Conservation (phyloP, 2,888 invertebrate species). For the Augochlorella aurata region DNA sequence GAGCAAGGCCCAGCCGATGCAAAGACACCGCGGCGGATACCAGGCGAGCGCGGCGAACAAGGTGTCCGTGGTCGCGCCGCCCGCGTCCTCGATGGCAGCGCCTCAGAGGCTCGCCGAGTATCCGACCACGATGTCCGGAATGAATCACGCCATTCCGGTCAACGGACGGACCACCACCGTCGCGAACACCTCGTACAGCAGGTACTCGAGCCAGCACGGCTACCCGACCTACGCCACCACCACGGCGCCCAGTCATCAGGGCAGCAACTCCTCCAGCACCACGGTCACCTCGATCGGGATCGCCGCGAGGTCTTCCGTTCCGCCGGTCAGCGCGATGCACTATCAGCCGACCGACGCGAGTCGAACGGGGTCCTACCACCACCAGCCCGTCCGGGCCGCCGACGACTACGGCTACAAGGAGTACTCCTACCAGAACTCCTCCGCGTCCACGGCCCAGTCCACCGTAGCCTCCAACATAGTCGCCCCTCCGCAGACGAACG, state of each 20-base stretch:
- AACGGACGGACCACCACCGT: slow-evolving; percentile 73
- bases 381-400: slow-evolving; percentile 45
- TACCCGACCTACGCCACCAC: slow-evolving; percentile 76
- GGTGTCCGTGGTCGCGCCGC: slow-evolving; percentile 50
- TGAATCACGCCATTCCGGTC: slow-evolving; percentile 64
- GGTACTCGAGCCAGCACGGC: slow-evolving; percentile 66
- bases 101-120: slow-evolving; percentile 70
- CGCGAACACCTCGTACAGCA: slow-evolving; percentile 76
- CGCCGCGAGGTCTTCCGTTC: slow-evolving; percentile 66
- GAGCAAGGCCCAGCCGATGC: slow-evolving; percentile 68
- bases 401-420: slow-evolving; percentile 73
- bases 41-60: slow-evolving; percentile 50
- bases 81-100: slow-evolving; percentile 59
- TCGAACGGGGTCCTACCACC: slow-evolving; percentile 64
- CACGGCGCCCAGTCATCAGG: slow-evolving; percentile 77
- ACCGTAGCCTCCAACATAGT: slow-evolving; percentile 48
- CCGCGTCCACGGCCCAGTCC: slow-evolving; percentile 49
- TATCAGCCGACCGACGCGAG: slow-evolving; percentile 68
- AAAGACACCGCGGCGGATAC: slow-evolving; percentile 68
- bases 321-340: slow-evolving; percentile 56
- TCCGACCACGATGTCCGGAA: slow-evolving; percentile 55
- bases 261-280: slow-evolving; percentile 73
- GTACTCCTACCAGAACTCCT: slow-evolving; percentile 68
- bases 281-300: slow-evolving; percentile 74
- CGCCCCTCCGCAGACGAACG: slow-evolving; percentile 70